These are phyloP conservation scores for Danionella dracula DNA, from an alignment of 2,797 vertebrate genomes.

Conservation along the genomic window DNA sequence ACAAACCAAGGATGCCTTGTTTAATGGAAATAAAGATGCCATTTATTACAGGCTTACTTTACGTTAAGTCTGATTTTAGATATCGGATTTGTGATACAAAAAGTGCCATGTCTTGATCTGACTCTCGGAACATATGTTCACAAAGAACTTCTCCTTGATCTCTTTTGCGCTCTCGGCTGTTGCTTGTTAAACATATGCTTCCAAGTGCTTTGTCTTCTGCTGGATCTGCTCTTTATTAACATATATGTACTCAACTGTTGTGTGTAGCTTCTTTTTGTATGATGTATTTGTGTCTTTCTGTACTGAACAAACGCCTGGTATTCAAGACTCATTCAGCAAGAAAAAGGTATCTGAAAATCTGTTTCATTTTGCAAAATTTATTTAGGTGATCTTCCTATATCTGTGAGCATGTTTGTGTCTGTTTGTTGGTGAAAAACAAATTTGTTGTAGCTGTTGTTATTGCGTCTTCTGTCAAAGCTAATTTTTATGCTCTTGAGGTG, in stretches of 20 bases:
- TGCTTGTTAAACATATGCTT: constrained; percentile 4
- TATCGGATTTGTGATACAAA: no score
- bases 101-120: not conserved
- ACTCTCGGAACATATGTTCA: not conserved
- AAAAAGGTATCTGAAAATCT: not conserved
- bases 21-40: not conserved
- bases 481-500: constrained; percentile 47
- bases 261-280: not conserved
- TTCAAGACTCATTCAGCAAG: not conserved
- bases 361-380: not conserved
- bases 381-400: constrained; percentile 34
- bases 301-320: not conserved
- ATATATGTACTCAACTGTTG: constrained; percentile 33
- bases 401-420: not conserved
- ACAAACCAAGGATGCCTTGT: constrained; percentile 39
- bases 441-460: constrained; percentile 44
- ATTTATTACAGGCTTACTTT: not conserved
- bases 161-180: constrained; percentile 13
- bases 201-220: constrained; percentile 12
- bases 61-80: not conserved
- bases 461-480: constrained; percentile 32
- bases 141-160: not conserved
- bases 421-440: not conserved
- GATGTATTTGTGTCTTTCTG: not conserved
- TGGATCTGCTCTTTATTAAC: not conserved